A percentile compares a stretch with the other conserved stretches of the same genome.
These are phyloP conservation scores for Panopea generosa DNA, from an alignment of 2,888 invertebrate species.

Conservation along the genomic window DNA sequence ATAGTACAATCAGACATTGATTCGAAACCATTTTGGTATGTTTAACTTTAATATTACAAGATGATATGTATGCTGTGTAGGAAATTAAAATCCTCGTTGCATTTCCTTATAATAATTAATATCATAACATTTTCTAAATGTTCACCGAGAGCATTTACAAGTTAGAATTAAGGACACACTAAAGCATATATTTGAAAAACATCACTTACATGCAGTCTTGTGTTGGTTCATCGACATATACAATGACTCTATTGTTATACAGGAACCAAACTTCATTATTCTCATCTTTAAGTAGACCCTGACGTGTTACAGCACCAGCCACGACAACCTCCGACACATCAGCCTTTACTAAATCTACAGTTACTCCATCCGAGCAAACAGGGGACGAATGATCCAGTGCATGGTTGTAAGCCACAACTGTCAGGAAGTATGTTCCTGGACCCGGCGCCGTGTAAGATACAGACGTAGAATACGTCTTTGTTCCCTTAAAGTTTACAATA, in stretches of 20 bases:
- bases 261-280: slow-evolving; percentile 50
- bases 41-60: too few species aligned
- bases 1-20: too few species aligned
- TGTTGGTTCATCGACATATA: slow-evolving; percentile 37
- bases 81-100: too few species aligned
- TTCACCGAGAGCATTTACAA: too few species aligned
- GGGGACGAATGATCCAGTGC: slow-evolving; percentile 68
- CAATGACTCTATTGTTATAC: slow-evolving; percentile 44
- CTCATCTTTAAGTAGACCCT: slow-evolving; percentile 58
- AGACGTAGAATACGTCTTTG: slow-evolving; percentile 45
- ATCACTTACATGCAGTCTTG: slow-evolving; percentile 56
- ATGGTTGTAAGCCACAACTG: slow-evolving; percentile 73
- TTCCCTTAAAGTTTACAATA: slow-evolving; percentile 51
- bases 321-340: slow-evolving; percentile 46
- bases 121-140: too few species aligned
- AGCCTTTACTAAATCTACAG: slow-evolving; percentile 54
- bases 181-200: too few species aligned
- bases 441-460: slow-evolving; percentile 52
- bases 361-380: slow-evolving; percentile 76
- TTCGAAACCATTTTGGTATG: too few species aligned
- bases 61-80: too few species aligned
- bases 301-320: slow-evolving; percentile 45
- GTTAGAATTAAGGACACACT: too few species aligned
- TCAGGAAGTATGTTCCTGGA: slow-evolving; percentile 65
- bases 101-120: too few species aligned